Percentiles rank a stretch among this genome's conserved stretches.
Evolutionary conservation across 2,113 vertebrate genomes (phyloP).

Genomic region (Podarcis raffonei): DNA sequence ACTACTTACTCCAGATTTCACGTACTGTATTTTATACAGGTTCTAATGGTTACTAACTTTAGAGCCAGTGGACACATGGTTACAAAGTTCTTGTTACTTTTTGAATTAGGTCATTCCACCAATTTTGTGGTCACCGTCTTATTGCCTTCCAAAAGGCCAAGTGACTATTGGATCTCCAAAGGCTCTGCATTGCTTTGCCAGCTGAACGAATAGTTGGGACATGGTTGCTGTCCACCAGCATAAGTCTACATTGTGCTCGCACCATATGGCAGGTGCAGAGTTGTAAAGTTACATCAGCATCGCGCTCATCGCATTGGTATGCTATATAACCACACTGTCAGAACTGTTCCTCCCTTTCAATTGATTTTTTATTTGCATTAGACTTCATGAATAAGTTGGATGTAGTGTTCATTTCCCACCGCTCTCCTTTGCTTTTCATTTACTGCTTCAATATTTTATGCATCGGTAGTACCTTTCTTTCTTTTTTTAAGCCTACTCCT

Average conservation of each 20-base stretch:
- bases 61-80: background rate
- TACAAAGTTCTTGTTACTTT: background rate
- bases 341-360: background rate
- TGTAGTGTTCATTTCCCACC: background rate
- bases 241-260: background rate
- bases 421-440: background rate
- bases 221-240: background rate
- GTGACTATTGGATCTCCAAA: slow-evolving; percentile 84
- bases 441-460: background rate
- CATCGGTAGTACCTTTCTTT: background rate
- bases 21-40: background rate
- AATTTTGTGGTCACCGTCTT: slow-evolving; percentile 83
- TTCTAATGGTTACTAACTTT: background rate
- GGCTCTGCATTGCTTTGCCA: slow-evolving; percentile 80
- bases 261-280: background rate
- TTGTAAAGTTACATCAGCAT: background rate
- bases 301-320: background rate
- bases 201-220: slow-evolving; percentile 72
- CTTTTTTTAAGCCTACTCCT: background rate
- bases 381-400: background rate
- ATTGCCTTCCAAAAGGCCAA: slow-evolving; percentile 75
- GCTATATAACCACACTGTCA: background rate
- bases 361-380: background rate
- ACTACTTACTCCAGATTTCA: background rate
- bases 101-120: slow-evolving; percentile 77